Evolutionary conservation across 2,797 vertebrate species (phyloP), one percentile per base, ranked within the genome.

Genomic region (Pipistrellus pygmaeus): DNA sequence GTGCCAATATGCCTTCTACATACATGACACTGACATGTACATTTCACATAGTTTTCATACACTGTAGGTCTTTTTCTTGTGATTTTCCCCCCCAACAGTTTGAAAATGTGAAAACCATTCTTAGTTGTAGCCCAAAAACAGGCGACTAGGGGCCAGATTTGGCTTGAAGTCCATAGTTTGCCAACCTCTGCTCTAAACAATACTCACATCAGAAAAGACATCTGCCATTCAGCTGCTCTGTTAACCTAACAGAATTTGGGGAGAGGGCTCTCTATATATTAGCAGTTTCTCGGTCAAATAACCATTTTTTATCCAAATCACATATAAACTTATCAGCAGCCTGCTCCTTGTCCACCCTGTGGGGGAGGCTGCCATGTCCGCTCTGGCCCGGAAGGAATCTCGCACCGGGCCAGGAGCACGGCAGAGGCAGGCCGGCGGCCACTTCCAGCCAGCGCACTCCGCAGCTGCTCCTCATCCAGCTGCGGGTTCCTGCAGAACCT

Each of bases 21-120:
- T 17, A 62, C 32, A 68, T 3, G 44, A 48, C 15, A 51, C 30
- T 77, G 69, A 46, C 72, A 87, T 53, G 10, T 81, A 48, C 62
- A 62, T 85, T 53, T 46, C 35, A 66, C 8, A 76, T 20, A 71
- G 41, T 35, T 27, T 57, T 21, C 13, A 62, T 32, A 10, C 35
- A 48, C 46, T 53, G 25, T 1, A 55, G 23, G 27, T 62, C 12
- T 57, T 57, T 20, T 72, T 82, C 60, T 44, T 20, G 38, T n/a
- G n/a, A n/a, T n/a, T n/a, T n/a, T n/a, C n/a, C n/a, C n/a, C n/a
- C n/a, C n/a, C 41, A 89, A 51, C 57, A 21, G 20, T 13, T 91
- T 32, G 82, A 89, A 95, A 80, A 88, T 51, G 88, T 72, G 64
- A 92, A 90, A 92, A 32, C 20, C 38, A 20, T 73, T 83, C 83